Evolutionary conservation across 2,113 vertebrate genomes (phyloP).

Genomic region (Daubentonia madagascariensis): DNA sequence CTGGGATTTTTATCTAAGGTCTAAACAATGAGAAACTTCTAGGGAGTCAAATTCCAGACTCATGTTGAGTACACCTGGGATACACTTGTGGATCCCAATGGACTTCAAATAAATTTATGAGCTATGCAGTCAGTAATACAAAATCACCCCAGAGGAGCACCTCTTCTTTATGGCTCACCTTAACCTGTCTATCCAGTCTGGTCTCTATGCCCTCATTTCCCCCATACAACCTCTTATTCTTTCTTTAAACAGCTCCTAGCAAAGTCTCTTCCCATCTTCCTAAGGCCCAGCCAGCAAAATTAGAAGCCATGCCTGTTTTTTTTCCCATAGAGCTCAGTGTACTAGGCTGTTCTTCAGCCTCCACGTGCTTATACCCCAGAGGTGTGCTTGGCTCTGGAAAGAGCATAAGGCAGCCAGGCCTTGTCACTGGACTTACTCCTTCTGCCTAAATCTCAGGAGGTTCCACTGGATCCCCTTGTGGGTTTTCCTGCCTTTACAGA

Average conservation of each 20-base stretch:
- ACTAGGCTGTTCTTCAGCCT: background rate
- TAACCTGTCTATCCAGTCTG: background rate
- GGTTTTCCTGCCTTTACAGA: background rate
- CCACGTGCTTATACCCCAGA: background rate
- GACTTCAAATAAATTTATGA: background rate
- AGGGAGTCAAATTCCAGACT: slow-evolving; percentile 17
- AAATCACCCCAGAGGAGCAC: background rate
- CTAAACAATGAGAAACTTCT: slow-evolving; percentile 18
- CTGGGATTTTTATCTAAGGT: slow-evolving; percentile 24
- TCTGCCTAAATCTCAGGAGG: background rate
- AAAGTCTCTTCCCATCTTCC: background rate
- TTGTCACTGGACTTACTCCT: background rate
- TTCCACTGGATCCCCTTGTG: background rate
- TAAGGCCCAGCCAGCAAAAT: background rate
- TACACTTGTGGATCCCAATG: background rate
- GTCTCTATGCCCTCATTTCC: background rate
- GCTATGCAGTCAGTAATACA: background rate
- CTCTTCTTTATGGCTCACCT: background rate
- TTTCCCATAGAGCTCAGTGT: background rate
- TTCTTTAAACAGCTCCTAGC: background rate
- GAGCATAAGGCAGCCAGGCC: background rate
- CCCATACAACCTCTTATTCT: background rate
- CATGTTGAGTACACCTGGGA: background rate
- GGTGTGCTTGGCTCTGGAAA: background rate
- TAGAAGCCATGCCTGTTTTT: background rate